Conservation (phyloP, 1,140 invertebrate species). For the Drosophila hydei region DNA sequence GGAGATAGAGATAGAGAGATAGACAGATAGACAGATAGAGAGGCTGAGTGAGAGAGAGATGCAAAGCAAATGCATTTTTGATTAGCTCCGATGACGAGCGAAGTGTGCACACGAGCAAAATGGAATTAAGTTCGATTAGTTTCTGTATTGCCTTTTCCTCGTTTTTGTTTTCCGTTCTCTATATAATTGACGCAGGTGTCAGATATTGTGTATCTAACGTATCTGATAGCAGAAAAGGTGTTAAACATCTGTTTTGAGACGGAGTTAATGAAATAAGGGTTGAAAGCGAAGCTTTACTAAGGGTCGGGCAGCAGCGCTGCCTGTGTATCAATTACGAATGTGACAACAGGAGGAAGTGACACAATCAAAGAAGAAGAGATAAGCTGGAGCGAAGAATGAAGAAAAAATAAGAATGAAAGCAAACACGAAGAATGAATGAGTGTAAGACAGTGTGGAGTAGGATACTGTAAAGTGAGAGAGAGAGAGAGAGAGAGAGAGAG, state of each 20-base stretch:
- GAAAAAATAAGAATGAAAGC: too few relatives aligned
- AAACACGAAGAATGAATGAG: too few relatives aligned
- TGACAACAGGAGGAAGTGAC: not conserved
- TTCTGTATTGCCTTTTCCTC: not conserved
- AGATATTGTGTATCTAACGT: too few relatives aligned
- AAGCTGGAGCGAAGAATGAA: too few relatives aligned
- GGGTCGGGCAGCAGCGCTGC: not conserved
- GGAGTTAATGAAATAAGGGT: not conserved
- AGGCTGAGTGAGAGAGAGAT: not conserved
- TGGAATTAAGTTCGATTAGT: conserved; percentile 2
- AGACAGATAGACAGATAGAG: not conserved
- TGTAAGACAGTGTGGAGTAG: too few relatives aligned
- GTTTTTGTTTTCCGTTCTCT: not conserved
- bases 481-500: not conserved
- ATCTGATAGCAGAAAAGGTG: not conserved
- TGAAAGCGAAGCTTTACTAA: too few relatives aligned
- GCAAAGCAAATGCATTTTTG: conserved; percentile 18
- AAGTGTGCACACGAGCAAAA: conserved; percentile 4
- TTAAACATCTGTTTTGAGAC: not conserved
- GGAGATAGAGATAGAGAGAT: not conserved
- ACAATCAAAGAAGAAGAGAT: not conserved
- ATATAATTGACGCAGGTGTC: not conserved
- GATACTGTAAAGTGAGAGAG: not conserved
- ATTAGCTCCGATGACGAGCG: conserved; percentile 8
- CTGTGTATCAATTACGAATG: not conserved